Base-by-base conservation (phyloP, 2,113 vertebrate genomes). In the Scomber japonicus region DNA sequence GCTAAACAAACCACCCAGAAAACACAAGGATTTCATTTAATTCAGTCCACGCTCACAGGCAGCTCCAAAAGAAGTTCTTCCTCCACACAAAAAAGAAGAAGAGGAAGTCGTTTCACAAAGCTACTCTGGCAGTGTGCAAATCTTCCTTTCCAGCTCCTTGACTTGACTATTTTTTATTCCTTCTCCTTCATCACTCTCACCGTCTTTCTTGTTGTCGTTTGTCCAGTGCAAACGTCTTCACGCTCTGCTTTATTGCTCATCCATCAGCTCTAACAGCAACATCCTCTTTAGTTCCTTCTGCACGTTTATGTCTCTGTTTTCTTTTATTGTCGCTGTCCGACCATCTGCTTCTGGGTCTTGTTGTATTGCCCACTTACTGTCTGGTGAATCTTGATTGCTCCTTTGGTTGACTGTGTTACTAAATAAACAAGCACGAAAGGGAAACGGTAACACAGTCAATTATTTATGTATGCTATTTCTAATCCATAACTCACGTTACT, bases 41-140 rank as follows among this genome's bases (percentile, higher is more conserved):
- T 89, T 90, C 84, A 81, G 54, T 57, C 59, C 67, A 85, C 79
- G 84, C 71, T 85, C 62, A 79, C 21, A 63, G 87, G 74, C 78
- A 45, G 80, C 87, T 75, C 83, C 81, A 84, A 92, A 89, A 91
- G 90, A 92, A 83, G 68, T 89, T 76, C 74, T 65, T 71, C 81
- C 68, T 77, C 67, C 50, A 63, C 17, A 11, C 35, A 11, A 45
- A 40, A 74, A 89, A 91, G 91, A 87, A 93, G 92, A 81, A 87
- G 86, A 93, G 95, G 94, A 96, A 94, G 93, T 91, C 6, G 73
- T 82, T 66, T 64, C 72, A 94, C 93, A 94, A 95, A 93, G 91
- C 87, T 61, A 46, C 69, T 62, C 83, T 88, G 90, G 87, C 91
- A 81, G 74, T 35, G 53, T 82, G 77, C 84, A 85, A 89, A 91